Base-by-base conservation (phyloP, 2,888 invertebrate genomes). In the Leucania comma region DNA sequence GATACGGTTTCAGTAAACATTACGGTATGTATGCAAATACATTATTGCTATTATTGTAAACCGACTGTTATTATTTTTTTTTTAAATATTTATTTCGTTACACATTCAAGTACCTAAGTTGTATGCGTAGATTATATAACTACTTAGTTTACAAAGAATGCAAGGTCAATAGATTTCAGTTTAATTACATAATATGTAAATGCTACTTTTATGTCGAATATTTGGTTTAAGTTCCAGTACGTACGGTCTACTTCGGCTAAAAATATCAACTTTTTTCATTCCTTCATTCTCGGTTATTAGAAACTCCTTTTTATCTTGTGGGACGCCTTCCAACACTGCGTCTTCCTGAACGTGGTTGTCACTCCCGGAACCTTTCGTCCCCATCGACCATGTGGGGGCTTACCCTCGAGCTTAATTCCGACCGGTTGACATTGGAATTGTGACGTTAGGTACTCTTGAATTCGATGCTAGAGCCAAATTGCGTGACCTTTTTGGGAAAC, bases 1-100 rank as follows among this genome's bases (percentile, higher is more conserved):
- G 65, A 32, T 35, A 59, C 54, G 24, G 22, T 67, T 69, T 63
- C 58, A 72, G 32, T 48, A 51, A 67, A 66, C 56, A 70, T 24
- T 53, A 59, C 35, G 51, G 48, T 35, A n/a, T 63, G 26, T 53
- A 38, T 54, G 29, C 26, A 32, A 48, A 71, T 38, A 48, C 35
- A 10, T 35, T 53, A 38, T 53, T 71, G 53, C 65, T 51, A 59
- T 51, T 62, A 65, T 35, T 50, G 6, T 54, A 65, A 48, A 26
- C 4, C 20, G 10, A 10, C 3, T 58, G 9, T 14, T 14, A 38
- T 12, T 38, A 12, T 12, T 26, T 14, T 26, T 22, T 12, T 42
- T 0, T 20, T 20, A 46, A 46, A 46, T 6, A 20, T 24, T 50
- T 51, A 22, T 12, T n/a, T 9, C 22, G 29, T 38, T 29, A 50